phyloP scores from a whole-genome alignment of 2,797 vertebrate genomes.

The Enteromius trimaculatus region DNA sequence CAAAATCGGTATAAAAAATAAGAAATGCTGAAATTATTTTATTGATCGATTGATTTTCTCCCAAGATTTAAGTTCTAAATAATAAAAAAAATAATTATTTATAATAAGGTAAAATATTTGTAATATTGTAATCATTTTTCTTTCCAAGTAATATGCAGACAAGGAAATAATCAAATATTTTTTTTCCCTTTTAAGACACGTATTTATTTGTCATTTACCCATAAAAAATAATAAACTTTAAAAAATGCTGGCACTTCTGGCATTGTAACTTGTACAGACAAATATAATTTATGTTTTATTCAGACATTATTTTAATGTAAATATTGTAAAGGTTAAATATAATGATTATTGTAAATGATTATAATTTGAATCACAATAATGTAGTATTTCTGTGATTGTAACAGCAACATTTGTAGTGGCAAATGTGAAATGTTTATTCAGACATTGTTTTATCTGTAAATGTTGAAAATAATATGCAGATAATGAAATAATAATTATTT shows the following conservation, averaged over 20 bases:
- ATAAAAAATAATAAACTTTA: neutral
- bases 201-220: neutral
- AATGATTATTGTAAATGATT: neutral
- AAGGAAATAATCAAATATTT: neutral
- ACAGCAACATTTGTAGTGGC: too few species aligned
- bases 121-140: too few species aligned
- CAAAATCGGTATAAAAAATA: too few species aligned
- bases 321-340: too few species aligned
- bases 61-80: too few species aligned
- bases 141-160: neutral
- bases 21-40: too few species aligned
- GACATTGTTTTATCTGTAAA: neutral
- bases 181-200: neutral
- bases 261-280: neutral
- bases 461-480: neutral
- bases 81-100: neutral
- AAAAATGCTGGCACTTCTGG: neutral
- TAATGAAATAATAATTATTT: neutral
- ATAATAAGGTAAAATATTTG: neutral
- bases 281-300: neutral
- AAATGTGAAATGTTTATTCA: too few species aligned
- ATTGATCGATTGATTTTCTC: neutral
- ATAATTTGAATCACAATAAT: neutral
- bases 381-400: neutral
- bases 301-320: neutral